These are phyloP conservation scores for Platysternon megacephalum DNA, from an alignment of 2,113 vertebrate species.

Conservation along the genomic window DNA sequence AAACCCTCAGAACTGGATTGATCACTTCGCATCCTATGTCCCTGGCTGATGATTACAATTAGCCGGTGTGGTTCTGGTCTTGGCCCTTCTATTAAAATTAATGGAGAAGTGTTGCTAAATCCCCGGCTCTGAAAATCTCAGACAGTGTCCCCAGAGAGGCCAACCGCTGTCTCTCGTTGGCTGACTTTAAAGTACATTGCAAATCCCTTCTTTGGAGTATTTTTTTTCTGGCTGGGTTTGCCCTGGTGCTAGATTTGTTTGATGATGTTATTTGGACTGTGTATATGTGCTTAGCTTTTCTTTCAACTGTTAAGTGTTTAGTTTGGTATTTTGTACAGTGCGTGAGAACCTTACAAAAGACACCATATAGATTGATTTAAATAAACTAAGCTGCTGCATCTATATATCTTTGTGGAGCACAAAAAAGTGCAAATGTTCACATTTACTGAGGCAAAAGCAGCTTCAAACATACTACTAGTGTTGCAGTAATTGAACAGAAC, in stretches of 20 bases:
- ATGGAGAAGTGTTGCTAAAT: neutral
- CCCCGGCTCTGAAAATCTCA: neutral
- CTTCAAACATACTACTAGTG: neutral
- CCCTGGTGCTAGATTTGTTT: neutral
- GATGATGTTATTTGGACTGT: neutral
- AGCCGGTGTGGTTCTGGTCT: neutral
- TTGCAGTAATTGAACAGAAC: neutral
- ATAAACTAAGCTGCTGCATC: neutral
- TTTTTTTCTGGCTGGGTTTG: neutral
- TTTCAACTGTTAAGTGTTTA: neutral
- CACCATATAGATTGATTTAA: neutral
- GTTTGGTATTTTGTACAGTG: neutral
- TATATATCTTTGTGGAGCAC: neutral
- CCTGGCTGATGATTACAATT: too few species aligned
- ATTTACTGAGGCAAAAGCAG: neutral
- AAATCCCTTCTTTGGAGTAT: neutral
- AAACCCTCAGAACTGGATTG: neutral
- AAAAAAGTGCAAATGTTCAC: neutral
- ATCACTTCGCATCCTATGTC: neutral
- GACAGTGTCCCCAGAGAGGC: neutral
- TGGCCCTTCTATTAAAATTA: neutral
- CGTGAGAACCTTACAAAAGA: neutral
- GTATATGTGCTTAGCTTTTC: neutral
- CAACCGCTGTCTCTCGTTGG: neutral
- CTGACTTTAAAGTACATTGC: neutral